Evolutionary conservation across 2,888 invertebrate genomes (phyloP).

Genomic region (Bombyx huttoni): DNA sequence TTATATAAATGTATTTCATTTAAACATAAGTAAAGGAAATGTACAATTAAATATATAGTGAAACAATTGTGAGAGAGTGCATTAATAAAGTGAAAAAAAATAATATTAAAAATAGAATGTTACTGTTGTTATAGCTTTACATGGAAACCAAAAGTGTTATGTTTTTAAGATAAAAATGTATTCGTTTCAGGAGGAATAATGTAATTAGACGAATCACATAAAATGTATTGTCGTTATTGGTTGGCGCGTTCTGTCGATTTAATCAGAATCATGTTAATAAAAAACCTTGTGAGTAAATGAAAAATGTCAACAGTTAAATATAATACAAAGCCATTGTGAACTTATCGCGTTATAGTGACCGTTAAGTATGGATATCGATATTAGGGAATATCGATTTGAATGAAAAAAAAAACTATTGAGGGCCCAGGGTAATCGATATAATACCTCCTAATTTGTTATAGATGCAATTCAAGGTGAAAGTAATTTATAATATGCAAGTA

Average conservation of each 20-base stretch:
- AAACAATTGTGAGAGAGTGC: constrained; percentile 8
- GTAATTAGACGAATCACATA: background rate
- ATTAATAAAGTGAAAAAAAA: constrained; percentile 24
- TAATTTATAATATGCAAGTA: background rate
- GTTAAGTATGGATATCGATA: background rate
- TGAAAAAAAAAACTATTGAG: background rate
- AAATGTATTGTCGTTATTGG: background rate
- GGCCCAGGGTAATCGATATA: background rate
- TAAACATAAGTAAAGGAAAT: constrained; percentile 6
- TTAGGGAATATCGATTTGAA: background rate
- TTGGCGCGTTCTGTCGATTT: too few species aligned
- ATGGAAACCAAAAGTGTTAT: constrained; percentile 68
- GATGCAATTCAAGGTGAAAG: background rate
- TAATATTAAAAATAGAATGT: constrained; percentile 39
- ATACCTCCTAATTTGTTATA: background rate
- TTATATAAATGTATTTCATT: constrained; percentile 19
- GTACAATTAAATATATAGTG: constrained; percentile 12
- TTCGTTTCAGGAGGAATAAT: background rate
- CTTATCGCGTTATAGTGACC: background rate
- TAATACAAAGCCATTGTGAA: background rate
- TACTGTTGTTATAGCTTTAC: constrained; percentile 70
- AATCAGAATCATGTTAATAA: too few species aligned
- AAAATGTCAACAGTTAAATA: background rate
- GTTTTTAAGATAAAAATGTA: constrained; percentile 38
- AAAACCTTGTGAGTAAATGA: too few species aligned